Conservation (phyloP, 2,888 invertebrate genomes). For the Erebia ligea region DNA sequence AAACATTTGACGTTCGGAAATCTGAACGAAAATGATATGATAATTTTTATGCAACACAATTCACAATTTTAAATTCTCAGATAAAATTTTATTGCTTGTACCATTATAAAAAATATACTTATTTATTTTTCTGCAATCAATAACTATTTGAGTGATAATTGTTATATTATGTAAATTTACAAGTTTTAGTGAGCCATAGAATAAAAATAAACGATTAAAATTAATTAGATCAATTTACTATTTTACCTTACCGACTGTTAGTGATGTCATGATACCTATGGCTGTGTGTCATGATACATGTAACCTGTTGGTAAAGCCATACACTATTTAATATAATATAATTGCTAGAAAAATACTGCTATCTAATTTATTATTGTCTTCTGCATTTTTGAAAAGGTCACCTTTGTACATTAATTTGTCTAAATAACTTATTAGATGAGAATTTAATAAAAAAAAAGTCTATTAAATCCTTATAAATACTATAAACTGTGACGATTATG, state of each 20-base stretch:
- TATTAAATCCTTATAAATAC: neutral
- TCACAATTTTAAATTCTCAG: neutral
- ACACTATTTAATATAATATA: neutral
- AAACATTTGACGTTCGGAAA: neutral
- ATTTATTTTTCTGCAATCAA: neutral
- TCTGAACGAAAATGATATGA: neutral
- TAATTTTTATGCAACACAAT: neutral
- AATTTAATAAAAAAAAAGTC: neutral
- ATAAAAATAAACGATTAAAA: slow-evolving; percentile 1
- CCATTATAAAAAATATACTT: neutral
- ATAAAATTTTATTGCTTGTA: neutral
- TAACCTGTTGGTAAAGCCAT: neutral
- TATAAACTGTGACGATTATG: neutral
- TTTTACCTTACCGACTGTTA: neutral
- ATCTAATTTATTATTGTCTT: neutral
- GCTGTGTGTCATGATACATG: neutral
- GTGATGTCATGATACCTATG: slow-evolving; percentile 2
- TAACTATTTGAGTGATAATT: slow-evolving; percentile 4
- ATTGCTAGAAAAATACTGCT: neutral
- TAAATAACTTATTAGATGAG: neutral
- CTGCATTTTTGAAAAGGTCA: neutral
- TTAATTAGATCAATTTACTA: slow-evolving; percentile 16
- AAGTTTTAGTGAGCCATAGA: too few relatives aligned
- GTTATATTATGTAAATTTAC: slow-evolving; percentile 6
- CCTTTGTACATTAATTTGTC: neutral